A percentile compares a stretch with the other conserved stretches of the same genome.
These are phyloP conservation scores for Autographa pulchrina DNA, from an alignment of 2,888 invertebrate species.

Conservation along the genomic window DNA sequence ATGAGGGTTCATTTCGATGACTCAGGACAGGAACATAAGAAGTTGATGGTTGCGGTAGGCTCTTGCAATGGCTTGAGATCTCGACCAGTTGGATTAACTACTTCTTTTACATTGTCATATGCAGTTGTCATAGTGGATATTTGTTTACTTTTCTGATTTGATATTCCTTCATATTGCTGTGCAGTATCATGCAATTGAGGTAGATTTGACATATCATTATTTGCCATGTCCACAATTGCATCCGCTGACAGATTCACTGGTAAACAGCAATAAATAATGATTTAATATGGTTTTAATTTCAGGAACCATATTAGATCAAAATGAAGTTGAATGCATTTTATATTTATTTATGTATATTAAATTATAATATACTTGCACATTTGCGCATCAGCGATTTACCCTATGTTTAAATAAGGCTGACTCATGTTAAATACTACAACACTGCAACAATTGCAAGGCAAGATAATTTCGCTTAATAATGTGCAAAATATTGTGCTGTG, in stretches of 20 bases:
- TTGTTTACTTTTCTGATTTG: not conserved
- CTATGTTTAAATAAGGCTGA: not conserved
- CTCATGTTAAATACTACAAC: not conserved
- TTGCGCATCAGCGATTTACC: not conserved
- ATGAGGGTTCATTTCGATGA: not conserved
- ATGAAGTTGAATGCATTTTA: not conserved
- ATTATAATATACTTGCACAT: not conserved
- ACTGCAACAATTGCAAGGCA: slow-evolving; percentile 1
- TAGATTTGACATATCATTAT: not conserved
- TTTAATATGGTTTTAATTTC: not conserved
- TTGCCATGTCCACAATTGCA: not conserved
- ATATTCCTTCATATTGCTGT: not conserved
- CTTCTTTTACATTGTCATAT: not conserved
- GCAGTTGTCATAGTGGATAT: not conserved
- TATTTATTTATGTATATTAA: not conserved
- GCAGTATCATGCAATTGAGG: not conserved
- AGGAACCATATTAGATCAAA: not conserved
- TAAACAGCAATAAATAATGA: slow-evolving; percentile 1
- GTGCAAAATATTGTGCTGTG: not conserved
- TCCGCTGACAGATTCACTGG: slow-evolving; percentile 6
- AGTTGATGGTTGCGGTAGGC: not conserved
- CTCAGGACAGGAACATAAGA: slow-evolving; percentile 20
- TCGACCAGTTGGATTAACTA: not conserved
- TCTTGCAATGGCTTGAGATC: slow-evolving; percentile 5
- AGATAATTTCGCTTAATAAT: not conserved